These are phyloP conservation scores for Platorchestia sp. DNA, from an alignment of 1,140 invertebrate genomes.

Conservation along the genomic window DNA sequence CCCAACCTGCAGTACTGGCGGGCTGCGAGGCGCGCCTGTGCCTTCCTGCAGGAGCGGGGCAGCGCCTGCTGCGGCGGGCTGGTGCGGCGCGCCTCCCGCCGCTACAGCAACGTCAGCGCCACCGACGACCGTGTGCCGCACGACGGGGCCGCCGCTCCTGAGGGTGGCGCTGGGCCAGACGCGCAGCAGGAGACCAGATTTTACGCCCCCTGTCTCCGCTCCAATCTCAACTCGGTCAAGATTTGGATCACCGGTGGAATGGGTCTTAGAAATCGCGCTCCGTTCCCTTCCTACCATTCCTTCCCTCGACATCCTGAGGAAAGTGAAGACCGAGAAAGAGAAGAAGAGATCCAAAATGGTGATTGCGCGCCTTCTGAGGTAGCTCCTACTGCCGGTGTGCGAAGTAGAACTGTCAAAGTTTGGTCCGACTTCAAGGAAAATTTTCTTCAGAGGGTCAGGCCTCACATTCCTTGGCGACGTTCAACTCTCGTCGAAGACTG, in stretches of 20 bases:
- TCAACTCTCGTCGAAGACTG: neutral
- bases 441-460: neutral
- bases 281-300: conserved; percentile 20
- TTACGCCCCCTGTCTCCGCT: neutral
- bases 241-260: conserved; percentile 20
- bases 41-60: conserved; percentile 60
- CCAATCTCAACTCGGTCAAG: conserved; percentile 5
- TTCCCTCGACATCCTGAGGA: conserved; percentile 14
- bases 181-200: conserved; percentile 24
- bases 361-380: neutral
- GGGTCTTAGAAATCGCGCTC: neutral
- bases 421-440: neutral
- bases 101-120: conserved; percentile 58
- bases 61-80: conserved; percentile 55
- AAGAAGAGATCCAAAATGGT: neutral
- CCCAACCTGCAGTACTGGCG: conserved; percentile 65
- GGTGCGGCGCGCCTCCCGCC: conserved; percentile 10
- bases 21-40: conserved; percentile 43
- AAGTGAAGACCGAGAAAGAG: neutral
- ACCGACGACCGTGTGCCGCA: conserved; percentile 54
- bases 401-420: neutral
- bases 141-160: conserved; percentile 23
- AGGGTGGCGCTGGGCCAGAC: neutral
- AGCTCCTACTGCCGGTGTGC: neutral
- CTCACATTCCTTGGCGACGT: neutral